Evolutionary conservation across 2,797 vertebrate species (phyloP), one percentile per base, ranked within the genome.

Genomic region (Pagetopsis macropterus): DNA sequence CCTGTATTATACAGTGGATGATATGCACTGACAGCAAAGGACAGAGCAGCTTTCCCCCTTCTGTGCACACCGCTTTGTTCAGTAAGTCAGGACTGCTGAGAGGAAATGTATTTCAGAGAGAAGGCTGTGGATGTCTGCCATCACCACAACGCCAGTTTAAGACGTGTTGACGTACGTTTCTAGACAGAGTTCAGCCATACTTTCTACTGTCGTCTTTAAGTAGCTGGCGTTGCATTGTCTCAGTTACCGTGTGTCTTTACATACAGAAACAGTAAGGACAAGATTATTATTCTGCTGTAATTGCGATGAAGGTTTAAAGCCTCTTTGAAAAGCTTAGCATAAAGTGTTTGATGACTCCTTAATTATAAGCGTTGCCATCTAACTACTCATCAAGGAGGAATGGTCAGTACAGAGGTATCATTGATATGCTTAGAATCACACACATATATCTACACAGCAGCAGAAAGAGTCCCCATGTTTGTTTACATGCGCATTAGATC

Each of bases 301-400:
- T 78, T 82, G 76, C 52, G 3, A 81, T 55, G 62, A 84, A 79
- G 15, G 31, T 63, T 79, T 57, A 76, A 87, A 88, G 81, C 79
- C 68, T 83, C 77, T 89, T 85, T 87, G 19, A 49, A 75, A 81
- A 76, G 78, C 72, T 84, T 70, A 82, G 75, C 60, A 62, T 76
- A 70, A 70, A 40, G 59, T 79, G 69, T 65, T 73, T 81, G 71
- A 84, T 78, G 78, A 86, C 72, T 72, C 54, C 19, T 72, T 84
- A 79, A 83, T 87, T 85, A 70, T 78, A 64, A 69, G 58, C 33
- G 64, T 69, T 15, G 3, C 63, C 23, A 55, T 65, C 61, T 73
- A 76, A 82, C 45, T 62, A 51, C 33, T 58, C 67, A 61, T 76
- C 46, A 21, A 70, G 45, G 40, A 70, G 7, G 15, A 73, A 65